Evolutionary conservation across 2,888 invertebrate species (phyloP).

Genomic region (Heliconius charithonia): DNA sequence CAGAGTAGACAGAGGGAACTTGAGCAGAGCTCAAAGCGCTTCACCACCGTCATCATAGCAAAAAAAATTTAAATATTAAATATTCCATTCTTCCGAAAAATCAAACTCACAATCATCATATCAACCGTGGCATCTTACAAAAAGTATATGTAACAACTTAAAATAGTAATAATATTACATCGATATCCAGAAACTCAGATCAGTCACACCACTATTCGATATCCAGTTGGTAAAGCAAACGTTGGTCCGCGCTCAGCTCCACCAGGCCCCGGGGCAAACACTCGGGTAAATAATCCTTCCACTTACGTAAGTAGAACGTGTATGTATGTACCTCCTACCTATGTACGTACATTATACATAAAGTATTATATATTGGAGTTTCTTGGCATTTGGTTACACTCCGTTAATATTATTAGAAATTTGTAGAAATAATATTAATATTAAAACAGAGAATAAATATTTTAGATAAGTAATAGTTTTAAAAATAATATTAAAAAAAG

Average conservation of each 20-base stretch:
- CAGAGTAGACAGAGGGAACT: too few species aligned
- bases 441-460: background rate
- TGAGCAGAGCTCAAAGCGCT: too few species aligned
- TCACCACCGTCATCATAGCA: too few species aligned
- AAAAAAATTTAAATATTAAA: too few species aligned
- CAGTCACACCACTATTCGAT: constrained; percentile 61
- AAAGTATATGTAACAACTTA: too few species aligned
- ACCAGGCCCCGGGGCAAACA: constrained; percentile 61
- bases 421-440: background rate
- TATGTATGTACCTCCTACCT: background rate
- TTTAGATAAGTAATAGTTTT: too few species aligned
- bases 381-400: background rate
- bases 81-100: too few species aligned
- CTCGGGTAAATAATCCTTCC: constrained; percentile 64
- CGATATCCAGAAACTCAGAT: background rate
- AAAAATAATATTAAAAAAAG: background rate
- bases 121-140: too few species aligned
- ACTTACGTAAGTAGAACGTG: constrained; percentile 34
- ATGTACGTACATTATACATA: constrained; percentile 2
- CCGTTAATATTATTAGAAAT: background rate
- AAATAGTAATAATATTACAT: constrained; percentile 37
- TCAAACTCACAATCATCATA: too few species aligned
- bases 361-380: background rate
- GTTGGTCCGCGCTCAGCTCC: constrained; percentile 68
- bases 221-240: constrained; percentile 80